Conservation (phyloP, 2,888 invertebrate genomes). For the Melipona beecheii region DNA sequence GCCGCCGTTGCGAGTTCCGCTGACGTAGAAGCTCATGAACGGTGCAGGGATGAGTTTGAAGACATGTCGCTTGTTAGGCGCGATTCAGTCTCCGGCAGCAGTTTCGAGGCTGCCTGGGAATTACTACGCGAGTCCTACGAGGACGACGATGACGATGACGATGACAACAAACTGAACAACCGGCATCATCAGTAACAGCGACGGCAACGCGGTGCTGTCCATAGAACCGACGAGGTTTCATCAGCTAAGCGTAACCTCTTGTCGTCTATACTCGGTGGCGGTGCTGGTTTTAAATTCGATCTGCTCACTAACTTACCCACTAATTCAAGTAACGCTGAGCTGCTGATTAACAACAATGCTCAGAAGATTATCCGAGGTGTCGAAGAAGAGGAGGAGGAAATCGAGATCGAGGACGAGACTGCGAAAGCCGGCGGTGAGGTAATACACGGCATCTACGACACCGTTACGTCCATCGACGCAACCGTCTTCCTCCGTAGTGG, state of each 20-base stretch:
- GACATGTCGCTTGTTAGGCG: no score
- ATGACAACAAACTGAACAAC: no score
- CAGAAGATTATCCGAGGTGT: slow-evolving; percentile 47
- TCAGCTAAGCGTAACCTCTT: slow-evolving; percentile 66
- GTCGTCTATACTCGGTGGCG: slow-evolving; percentile 55
- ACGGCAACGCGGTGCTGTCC: no score
- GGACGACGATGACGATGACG: slow-evolving; percentile 49
- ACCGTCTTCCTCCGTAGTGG: slow-evolving; percentile 44
- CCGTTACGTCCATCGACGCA: no score
- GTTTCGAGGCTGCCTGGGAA: no score
- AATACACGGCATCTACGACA: slow-evolving; percentile 41
- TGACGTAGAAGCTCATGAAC: no score
- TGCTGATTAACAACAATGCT: slow-evolving; percentile 78
- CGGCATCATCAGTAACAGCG: no score
- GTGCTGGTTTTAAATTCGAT: slow-evolving; percentile 70
- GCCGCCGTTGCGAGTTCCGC: no score
- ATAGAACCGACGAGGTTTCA: no score
- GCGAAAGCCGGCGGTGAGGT: slow-evolving; percentile 43
- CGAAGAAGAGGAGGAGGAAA: slow-evolving; percentile 9
- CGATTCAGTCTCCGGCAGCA: no score
- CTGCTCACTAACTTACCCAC: slow-evolving; percentile 75
- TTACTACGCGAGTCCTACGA: no score
- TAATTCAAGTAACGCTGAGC: slow-evolving; percentile 79
- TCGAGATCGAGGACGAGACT: slow-evolving; percentile 25
- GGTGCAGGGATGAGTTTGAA: no score